Evolutionary conservation across 2,888 invertebrate genomes (phyloP).

Genomic region (Sclerodermus sp.): DNA sequence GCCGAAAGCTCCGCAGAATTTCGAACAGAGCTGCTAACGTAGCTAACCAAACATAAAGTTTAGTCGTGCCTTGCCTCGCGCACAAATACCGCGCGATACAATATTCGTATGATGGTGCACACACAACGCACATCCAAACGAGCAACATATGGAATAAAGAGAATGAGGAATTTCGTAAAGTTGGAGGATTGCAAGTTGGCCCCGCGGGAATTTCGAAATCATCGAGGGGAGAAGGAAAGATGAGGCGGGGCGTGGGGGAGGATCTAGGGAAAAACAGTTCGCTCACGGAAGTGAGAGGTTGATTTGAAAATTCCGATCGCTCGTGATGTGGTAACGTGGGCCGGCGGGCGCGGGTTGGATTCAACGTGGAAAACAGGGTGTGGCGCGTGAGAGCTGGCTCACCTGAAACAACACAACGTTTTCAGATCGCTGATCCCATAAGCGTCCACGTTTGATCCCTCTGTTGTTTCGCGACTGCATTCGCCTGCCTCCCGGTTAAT

Average conservation of each 20-base stretch:
- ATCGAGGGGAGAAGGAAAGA: neutral
- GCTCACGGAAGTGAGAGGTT: slow-evolving; percentile 24
- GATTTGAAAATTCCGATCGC: slow-evolving; percentile 41
- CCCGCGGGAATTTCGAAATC: neutral
- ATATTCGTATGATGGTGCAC: no score
- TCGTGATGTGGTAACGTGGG: slow-evolving; percentile 14
- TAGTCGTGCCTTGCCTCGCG: no score
- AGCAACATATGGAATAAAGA: no score
- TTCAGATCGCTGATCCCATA: slow-evolving; percentile 57
- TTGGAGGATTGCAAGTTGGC: no score
- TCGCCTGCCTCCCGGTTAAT: slow-evolving; percentile 36
- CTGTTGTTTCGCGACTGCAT: slow-evolving; percentile 50
- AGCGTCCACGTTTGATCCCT: slow-evolving; percentile 54
- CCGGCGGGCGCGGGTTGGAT: slow-evolving; percentile 1
- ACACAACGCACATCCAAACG: no score
- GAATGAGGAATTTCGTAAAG: no score
- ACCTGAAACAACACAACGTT: slow-evolving; percentile 58
- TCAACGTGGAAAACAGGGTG: slow-evolving; percentile 37
- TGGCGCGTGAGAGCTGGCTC: slow-evolving; percentile 51
- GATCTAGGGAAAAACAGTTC: slow-evolving; percentile 17
- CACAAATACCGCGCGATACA: no score
- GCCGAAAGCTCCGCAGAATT: slow-evolving; percentile 43
- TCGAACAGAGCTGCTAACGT: slow-evolving; percentile 32
- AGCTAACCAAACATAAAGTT: neutral
- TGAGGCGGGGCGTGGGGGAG: neutral